Percentiles rank a stretch among this genome's conserved stretches.
Evolutionary conservation across 2,797 vertebrate species (phyloP).

Genomic region (Avahi laniger): DNA sequence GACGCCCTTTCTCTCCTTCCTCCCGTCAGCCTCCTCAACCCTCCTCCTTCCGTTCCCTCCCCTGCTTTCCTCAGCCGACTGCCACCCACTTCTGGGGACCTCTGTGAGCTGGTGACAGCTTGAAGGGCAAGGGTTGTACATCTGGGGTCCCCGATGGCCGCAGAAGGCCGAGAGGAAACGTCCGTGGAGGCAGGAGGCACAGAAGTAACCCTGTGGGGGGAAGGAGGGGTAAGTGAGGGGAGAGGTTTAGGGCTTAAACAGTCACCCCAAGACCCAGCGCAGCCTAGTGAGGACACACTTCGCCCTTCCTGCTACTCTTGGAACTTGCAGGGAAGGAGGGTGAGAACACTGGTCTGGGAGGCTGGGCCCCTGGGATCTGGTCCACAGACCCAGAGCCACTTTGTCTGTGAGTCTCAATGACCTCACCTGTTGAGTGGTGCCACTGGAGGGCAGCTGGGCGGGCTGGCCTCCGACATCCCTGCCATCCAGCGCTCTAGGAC

Average conservation of each 20-base stretch:
- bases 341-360: neutral
- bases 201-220: neutral
- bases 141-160: rapidly evolving
- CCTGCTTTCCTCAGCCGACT: neutral
- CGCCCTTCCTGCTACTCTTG: neutral
- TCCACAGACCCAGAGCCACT: neutral
- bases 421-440: neutral
- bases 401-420: neutral
- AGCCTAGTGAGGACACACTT: neutral
- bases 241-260: rapidly evolving
- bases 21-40: neutral
- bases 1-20: neutral
- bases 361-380: neutral
- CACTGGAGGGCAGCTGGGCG: neutral
- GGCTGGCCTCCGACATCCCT: rapidly evolving
- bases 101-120: neutral
- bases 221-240: neutral
- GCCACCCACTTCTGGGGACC: neutral
- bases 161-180: neutral
- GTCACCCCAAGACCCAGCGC: neutral
- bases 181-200: neutral
- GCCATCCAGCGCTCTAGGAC: rapidly evolving
- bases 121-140: neutral
- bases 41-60: too few species aligned
- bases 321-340: rapidly evolving